A percentile compares a stretch with the other conserved stretches of the same genome.
Conservation (phyloP, 2,888 invertebrate genomes). For the Cheilosia impressa region DNA sequence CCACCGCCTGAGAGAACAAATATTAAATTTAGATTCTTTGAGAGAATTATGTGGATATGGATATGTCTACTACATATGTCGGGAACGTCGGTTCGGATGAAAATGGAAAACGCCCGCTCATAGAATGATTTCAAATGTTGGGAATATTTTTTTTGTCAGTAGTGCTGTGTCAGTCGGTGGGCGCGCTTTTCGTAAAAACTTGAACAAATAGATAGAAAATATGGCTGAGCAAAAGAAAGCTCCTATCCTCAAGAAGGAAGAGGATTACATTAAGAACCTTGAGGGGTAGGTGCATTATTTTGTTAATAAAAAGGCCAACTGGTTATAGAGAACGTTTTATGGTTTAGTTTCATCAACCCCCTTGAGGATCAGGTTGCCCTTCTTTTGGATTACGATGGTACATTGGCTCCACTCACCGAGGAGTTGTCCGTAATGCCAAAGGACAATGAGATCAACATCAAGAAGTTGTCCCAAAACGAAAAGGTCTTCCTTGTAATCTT, state of each 20-base stretch:
- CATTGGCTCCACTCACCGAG: slow-evolving; percentile 89
- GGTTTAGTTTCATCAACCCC: slow-evolving; percentile 85
- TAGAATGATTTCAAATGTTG: slow-evolving; percentile 63
- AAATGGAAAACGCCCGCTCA: slow-evolving; percentile 55
- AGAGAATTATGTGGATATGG: slow-evolving; percentile 60
- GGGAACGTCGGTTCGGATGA: slow-evolving; percentile 16
- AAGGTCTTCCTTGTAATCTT: slow-evolving; percentile 90
- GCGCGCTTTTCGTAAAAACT: slow-evolving; percentile 65
- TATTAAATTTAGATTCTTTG: slow-evolving; percentile 73
- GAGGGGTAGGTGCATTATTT: slow-evolving; percentile 79
- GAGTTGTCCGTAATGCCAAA: slow-evolving; percentile 87
- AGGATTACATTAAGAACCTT: slow-evolving; percentile 82
- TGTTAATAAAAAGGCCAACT: not conserved
- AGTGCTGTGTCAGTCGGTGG: slow-evolving; percentile 70
- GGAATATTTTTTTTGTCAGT: slow-evolving; percentile 67
- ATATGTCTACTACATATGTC: slow-evolving; percentile 22
- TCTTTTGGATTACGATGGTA: slow-evolving; percentile 90
- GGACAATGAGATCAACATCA: slow-evolving; percentile 88
- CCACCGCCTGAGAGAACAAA: slow-evolving; percentile 62
- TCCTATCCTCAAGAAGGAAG: slow-evolving; percentile 82
- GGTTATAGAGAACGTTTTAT: slow-evolving; percentile 10
- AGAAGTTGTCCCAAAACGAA: slow-evolving; percentile 88
- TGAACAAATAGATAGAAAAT: slow-evolving; percentile 62
- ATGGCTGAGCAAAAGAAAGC: slow-evolving; percentile 84
- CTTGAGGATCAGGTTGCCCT: slow-evolving; percentile 88